Evolutionary conservation across 2,888 invertebrate genomes (phyloP), one percentile per base, ranked within the genome.

Genomic region (Rhopalosiphum nymphaeae): DNA sequence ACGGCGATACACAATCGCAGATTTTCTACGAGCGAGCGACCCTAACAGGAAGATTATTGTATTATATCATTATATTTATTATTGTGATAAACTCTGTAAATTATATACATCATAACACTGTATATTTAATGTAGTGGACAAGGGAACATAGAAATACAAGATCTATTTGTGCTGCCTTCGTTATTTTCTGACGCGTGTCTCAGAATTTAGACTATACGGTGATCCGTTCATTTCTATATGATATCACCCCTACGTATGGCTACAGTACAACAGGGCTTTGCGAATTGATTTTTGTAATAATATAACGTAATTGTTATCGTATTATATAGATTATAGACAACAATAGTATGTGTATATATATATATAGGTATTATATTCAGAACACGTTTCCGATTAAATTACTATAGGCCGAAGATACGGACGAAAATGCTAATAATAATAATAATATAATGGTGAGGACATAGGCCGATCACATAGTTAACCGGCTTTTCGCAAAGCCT

Each of bases 311-410:
- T 78, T 78, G 36, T 78, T 78, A 78, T 78, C 78, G 78, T 25
- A 78, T 78, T 78, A 78, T 78, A 78, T 78, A 78, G 78, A 78
- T 78, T 78, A 78, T 36, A 36, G 78, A 9, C 78, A 78, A 78
- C 78, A 78, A 78, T 78, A 36, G 78, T 78, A 78, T 0, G 36
- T 36, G 36, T 78, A 36, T 36, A 67, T 67, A 61, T 57, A 57
- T 67, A 16, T 78, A 78, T 67, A 16, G 67, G 67, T 78, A 78
- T 78, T 78, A 36, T 78, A 78, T 87, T n/a, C 26, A 53, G 25
- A 53, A 88, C 88, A 88, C 53, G n/a, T 53, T 21, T n/a, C 88
- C 53, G 88, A 88, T 88, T 88, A 88, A 36, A 78, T 78, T 78
- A 78, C 78, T 78, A 78, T 36, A 25, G 78, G 78, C 36, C 56